These are phyloP conservation scores for Nipponacmea schrenckii DNA, from an alignment of 2,888 invertebrate species.

Conservation along the genomic window DNA sequence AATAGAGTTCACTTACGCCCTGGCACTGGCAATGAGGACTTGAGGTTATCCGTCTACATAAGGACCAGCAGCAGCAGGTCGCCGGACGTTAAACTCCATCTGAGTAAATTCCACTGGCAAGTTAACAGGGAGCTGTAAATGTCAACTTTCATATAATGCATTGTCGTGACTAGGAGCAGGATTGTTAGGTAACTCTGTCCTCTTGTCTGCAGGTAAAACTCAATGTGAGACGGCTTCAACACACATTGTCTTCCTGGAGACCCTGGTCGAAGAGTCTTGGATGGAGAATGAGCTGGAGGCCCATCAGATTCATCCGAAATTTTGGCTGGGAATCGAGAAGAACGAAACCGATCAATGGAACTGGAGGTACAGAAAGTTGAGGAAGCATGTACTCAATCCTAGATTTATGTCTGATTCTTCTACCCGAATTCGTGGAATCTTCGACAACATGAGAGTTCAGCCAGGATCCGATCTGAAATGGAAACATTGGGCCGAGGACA, in stretches of 20 bases:
- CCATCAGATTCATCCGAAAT: background rate
- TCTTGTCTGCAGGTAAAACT: too few species aligned
- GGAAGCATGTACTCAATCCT: background rate
- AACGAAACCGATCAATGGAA: background rate
- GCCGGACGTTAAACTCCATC: too few species aligned
- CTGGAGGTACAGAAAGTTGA: background rate
- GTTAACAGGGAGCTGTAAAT: too few species aligned
- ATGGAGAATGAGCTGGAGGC: background rate
- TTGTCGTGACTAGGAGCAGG: too few species aligned
- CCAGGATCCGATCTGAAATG: background rate
- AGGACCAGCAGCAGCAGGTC: too few species aligned
- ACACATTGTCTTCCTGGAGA: background rate
- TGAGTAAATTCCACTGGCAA: too few species aligned
- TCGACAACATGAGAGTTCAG: background rate
- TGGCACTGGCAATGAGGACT: too few species aligned
- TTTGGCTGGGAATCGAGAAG: background rate
- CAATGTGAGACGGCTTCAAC: background rate
- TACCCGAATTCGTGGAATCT: background rate
- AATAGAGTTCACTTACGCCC: too few species aligned
- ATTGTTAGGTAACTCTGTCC: too few species aligned
- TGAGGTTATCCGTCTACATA: too few species aligned
- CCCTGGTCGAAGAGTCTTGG: background rate
- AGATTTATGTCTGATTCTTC: background rate
- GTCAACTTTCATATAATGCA: too few species aligned
- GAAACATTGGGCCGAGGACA: background rate